Evolutionary conservation across 1,140 invertebrate species (phyloP), one percentile per base, ranked within the genome.

Genomic region (Rhynchophorus ferrugineus): DNA sequence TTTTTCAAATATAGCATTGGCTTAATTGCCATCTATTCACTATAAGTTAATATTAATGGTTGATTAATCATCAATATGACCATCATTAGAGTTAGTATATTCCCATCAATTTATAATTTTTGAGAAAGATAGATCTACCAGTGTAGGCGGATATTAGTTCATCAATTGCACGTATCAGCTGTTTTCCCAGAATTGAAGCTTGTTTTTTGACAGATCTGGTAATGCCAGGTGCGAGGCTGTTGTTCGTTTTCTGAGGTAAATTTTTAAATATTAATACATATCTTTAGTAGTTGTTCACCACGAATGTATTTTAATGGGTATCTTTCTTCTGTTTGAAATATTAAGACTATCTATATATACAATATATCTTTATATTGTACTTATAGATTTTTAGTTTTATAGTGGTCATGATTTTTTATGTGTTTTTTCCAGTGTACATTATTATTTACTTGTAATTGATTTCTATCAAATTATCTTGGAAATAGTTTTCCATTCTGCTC

Each of bases 191-290:
- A 49, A 49, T 6, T 49, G 11, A 11, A 16, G 21, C 41, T 52
- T 44, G 34, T 44, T 44, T 49, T 52, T 52, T 52, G 49, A 52
- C 49, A 52, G 43, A 44, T 39, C 49, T 29, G 39, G 17, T 35
- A 29, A 44, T 44, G 43, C 43, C 21, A 44, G 49, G 49, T 52
- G 49, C 42, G 9, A 38, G 42, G 39, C 36, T 14, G 14, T 36
- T 22, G 11, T 43, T 37, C 24, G 7, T 43, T 42, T 36, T 36
- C 14, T 29, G 22, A 52, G 49, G 49, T 52, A 52, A 52, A 44
- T 52, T 44, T 52, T n/a, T 41, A 19, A 22, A 21, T 48, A 13
- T 22, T 24, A 24, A 3, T 20, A 19, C n/a, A 6, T 18, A 38
- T 7, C 11, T 48, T 41, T 41, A 29, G 5, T 29, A 6, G 24